These are phyloP conservation scores for Muscicapa comitata DNA, from an alignment of 2,797 vertebrate species.

Conservation along the genomic window DNA sequence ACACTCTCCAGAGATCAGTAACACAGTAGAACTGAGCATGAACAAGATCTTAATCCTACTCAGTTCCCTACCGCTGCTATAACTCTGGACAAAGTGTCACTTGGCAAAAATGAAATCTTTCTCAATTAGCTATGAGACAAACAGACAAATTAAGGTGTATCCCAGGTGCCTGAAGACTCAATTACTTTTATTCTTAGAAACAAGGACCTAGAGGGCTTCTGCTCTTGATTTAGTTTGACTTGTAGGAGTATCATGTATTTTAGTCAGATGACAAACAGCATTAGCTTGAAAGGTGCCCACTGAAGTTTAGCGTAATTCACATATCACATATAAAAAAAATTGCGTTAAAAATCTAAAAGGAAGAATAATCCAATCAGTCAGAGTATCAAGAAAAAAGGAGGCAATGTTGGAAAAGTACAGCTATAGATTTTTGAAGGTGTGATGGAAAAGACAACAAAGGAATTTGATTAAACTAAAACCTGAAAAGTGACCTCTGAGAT, in stretches of 20 bases:
- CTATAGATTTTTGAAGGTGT: background rate
- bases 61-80: background rate
- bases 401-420: background rate
- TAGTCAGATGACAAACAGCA: background rate
- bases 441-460: background rate
- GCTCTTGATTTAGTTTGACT: background rate
- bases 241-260: background rate
- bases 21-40: background rate
- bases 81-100: background rate
- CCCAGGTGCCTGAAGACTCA: background rate
- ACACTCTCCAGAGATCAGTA: background rate
- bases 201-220: background rate
- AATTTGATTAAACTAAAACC: background rate
- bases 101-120: constrained; percentile 10
- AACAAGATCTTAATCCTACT: constrained; percentile 34
- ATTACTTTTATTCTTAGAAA: constrained; percentile 3
- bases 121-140: constrained; percentile 11
- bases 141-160: constrained; percentile 12
- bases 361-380: background rate
- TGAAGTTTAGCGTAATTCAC: background rate
- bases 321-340: background rate
- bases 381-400: background rate
- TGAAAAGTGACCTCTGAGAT: background rate
- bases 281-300: background rate
- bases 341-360: background rate